These are phyloP conservation scores for Diabrotica undecimpunctata DNA, from an alignment of 1,140 invertebrate genomes.

Conservation along the genomic window DNA sequence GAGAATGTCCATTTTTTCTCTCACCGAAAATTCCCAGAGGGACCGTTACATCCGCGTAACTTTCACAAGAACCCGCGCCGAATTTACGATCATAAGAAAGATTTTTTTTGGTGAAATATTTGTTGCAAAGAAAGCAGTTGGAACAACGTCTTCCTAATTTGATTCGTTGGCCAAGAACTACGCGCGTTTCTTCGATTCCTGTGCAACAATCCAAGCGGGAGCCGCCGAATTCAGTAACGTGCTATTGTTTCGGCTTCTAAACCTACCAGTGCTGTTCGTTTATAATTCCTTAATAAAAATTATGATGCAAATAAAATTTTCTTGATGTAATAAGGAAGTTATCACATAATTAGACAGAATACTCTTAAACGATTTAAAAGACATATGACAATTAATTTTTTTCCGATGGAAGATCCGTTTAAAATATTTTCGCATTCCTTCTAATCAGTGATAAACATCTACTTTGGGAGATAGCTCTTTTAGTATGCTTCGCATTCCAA, in stretches of 20 bases:
- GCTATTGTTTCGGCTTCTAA: conserved; percentile 6
- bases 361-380: no score
- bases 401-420: no score
- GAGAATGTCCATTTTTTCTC: conserved; percentile 2
- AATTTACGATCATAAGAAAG: conserved; percentile 16
- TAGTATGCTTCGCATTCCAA: no score
- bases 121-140: conserved; percentile 17
- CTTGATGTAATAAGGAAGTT: no score
- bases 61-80: conserved; percentile 8
- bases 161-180: conserved; percentile 7
- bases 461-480: no score
- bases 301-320: no score
- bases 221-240: conserved; percentile 4
- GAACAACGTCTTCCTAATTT: conserved; percentile 22
- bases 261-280: neutral
- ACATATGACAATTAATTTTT: no score
- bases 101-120: conserved; percentile 9
- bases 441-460: no score
- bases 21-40: conserved; percentile 1
- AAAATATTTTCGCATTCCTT: no score
- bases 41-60: conserved; percentile 14
- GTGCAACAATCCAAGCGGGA: neutral
- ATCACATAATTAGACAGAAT: no score
- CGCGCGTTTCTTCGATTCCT: neutral
- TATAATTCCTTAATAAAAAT: no score